phyloP scores from a whole-genome alignment of 2,888 invertebrate species.

The Cerastis rubricosa region DNA sequence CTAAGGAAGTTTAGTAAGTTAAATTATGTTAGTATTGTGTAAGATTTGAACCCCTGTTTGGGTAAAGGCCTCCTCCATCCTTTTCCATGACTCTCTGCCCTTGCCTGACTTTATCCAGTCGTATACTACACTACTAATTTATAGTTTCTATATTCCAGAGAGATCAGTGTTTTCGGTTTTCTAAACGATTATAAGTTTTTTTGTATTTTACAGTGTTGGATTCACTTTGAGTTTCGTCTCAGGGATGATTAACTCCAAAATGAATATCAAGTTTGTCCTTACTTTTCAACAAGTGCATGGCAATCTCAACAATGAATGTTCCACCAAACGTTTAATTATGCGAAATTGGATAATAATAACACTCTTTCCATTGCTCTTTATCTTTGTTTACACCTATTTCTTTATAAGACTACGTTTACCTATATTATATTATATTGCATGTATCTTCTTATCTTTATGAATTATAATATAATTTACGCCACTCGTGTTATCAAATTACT shows the following conservation, averaged over 20 bases:
- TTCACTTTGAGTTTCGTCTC: conserved; percentile 9
- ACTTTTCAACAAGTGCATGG: conserved; percentile 28
- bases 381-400: not conserved
- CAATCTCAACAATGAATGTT: conserved; percentile 11
- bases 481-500: conserved; percentile 31
- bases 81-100: too few species aligned
- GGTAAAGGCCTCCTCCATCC: too few species aligned
- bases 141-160: too few species aligned
- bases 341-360: conserved; percentile 19
- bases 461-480: conserved; percentile 38
- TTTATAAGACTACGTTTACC: not conserved
- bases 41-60: too few species aligned
- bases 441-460: conserved; percentile 19
- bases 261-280: conserved; percentile 15
- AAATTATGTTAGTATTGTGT: too few species aligned
- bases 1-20: too few species aligned
- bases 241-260: not conserved
- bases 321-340: not conserved
- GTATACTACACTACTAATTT: not conserved
- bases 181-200: not conserved
- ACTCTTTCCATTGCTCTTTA: not conserved
- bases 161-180: not conserved
- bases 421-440: not conserved
- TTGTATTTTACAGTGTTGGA: conserved; percentile 17
- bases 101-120: too few species aligned